phyloP scores from a whole-genome alignment of 2,888 invertebrate genomes.

The Netelia melanura region DNA sequence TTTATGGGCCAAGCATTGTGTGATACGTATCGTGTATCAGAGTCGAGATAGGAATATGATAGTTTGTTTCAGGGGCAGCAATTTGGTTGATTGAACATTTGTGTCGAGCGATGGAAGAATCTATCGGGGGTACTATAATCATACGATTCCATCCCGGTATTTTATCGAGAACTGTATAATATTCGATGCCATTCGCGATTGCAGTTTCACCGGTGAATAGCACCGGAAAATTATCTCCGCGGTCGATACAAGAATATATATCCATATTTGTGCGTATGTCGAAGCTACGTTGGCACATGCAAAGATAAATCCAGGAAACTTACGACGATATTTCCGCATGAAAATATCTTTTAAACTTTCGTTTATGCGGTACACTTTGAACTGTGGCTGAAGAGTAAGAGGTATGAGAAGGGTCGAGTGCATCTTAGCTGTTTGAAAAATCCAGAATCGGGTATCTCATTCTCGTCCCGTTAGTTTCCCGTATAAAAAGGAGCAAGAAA shows the following conservation, averaged over 20 bases:
- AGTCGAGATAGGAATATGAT: background rate
- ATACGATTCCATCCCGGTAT: background rate
- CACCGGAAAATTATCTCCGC: too few relatives aligned
- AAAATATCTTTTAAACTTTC: constrained; percentile 23
- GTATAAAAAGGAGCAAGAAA: constrained; percentile 31
- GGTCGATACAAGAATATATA: too few relatives aligned
- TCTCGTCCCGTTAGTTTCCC: background rate
- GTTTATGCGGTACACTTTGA: constrained; percentile 35
- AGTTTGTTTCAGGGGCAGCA: background rate
- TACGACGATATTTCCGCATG: background rate
- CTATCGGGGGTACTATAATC: background rate
- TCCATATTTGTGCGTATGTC: too few relatives aligned
- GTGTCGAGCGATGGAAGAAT: constrained; percentile 14
- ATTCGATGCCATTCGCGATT: constrained; percentile 24
- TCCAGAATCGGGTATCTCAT: constrained; percentile 24
- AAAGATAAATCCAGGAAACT: background rate
- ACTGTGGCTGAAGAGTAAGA: constrained; percentile 22
- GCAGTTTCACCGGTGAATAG: background rate
- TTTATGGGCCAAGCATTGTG: background rate
- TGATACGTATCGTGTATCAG: background rate
- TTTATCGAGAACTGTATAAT: background rate
- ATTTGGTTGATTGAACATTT: constrained; percentile 10
- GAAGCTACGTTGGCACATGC: too few relatives aligned
- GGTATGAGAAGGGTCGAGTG: constrained; percentile 29
- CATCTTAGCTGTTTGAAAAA: constrained; percentile 38